Evolutionary conservation across 2,888 invertebrate genomes (phyloP).

Genomic region (Stenoptilia bipunctidactyla): DNA sequence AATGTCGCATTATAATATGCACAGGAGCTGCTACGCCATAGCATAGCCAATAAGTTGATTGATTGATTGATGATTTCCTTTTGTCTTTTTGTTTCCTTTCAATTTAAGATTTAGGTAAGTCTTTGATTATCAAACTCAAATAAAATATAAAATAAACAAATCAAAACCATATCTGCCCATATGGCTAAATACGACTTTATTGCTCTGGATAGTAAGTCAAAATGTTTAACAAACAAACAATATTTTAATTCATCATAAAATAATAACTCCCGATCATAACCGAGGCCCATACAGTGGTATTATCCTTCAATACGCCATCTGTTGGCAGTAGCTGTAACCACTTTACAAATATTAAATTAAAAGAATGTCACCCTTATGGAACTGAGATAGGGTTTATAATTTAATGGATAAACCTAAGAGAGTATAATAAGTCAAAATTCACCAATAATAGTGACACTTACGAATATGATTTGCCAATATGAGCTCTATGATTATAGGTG

Average conservation of each 20-base stretch:
- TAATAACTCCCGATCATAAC: conserved; percentile 34
- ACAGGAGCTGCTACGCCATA: too few species aligned
- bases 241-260: conserved; percentile 34
- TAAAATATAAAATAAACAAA: too few species aligned
- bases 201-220: background rate
- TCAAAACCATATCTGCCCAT: conserved; percentile 5
- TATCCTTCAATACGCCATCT: conserved; percentile 53
- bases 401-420: too few species aligned
- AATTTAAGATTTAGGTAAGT: too few species aligned
- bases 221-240: conserved; percentile 29
- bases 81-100: too few species aligned
- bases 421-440: background rate
- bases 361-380: background rate
- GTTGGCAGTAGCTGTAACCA: conserved; percentile 23
- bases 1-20: too few species aligned
- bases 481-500: background rate
- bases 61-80: too few species aligned
- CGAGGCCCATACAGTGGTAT: conserved; percentile 33
- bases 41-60: too few species aligned
- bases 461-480: background rate
- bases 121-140: too few species aligned
- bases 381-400: too few species aligned
- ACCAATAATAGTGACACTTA: background rate
- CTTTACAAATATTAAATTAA: background rate
- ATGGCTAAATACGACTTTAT: conserved; percentile 12